Conservation (phyloP, 2,888 invertebrate species). For the Oligia strigilis region DNA sequence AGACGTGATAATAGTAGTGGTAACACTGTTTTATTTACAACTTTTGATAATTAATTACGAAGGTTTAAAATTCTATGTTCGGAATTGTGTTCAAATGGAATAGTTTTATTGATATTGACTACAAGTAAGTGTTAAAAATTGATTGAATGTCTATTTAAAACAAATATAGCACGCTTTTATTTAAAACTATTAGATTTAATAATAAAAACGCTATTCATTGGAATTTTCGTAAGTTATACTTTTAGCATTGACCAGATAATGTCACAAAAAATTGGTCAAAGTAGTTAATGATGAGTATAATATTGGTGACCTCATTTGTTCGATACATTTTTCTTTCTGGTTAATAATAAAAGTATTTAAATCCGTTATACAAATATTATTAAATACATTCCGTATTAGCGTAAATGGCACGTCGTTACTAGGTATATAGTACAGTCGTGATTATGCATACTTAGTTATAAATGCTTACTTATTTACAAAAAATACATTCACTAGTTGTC, state of each 20-base stretch:
- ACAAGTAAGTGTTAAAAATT: conserved; percentile 22
- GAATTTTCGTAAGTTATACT: conserved; percentile 1
- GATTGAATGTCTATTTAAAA: conserved; percentile 15
- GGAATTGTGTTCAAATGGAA: conserved; percentile 42
- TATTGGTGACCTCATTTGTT: background rate
- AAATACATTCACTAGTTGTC: conserved; percentile 78
- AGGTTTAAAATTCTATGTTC: conserved; percentile 30
- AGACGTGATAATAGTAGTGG: conserved; percentile 28
- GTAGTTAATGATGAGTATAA: background rate
- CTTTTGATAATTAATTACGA: conserved; percentile 4
- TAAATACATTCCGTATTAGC: conserved; percentile 23
- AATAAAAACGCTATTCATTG: conserved; percentile 30
- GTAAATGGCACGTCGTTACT: conserved; percentile 62
- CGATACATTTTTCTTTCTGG: background rate
- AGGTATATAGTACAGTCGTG: conserved; percentile 51
- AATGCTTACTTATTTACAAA: conserved; percentile 69
- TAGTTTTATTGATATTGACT: conserved; percentile 22
- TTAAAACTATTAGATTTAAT: conserved; percentile 16
- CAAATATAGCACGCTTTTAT: conserved; percentile 33
- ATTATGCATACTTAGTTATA: conserved; percentile 40
- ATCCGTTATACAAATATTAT: conserved; percentile 34
- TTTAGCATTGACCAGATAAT: conserved; percentile 23
- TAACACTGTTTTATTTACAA: conserved; percentile 44
- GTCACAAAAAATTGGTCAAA: background rate
- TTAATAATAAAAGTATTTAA: conserved; percentile 30